Conservation (phyloP, 2,113 vertebrate species). For the Morone chrysops region DNA sequence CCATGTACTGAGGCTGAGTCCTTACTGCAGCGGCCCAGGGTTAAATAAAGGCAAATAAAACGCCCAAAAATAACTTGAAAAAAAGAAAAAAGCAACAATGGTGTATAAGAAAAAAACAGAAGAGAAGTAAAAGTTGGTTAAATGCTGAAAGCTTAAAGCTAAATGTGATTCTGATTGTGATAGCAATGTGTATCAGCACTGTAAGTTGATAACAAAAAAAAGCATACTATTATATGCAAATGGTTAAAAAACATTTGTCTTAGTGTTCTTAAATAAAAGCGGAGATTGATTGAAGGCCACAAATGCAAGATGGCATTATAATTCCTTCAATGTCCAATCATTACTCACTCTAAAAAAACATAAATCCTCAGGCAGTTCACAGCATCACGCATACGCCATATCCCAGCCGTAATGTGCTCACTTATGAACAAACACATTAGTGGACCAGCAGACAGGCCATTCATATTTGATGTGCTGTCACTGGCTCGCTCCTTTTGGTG, state of each 20-base stretch:
- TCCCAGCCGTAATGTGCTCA: conserved; percentile 71
- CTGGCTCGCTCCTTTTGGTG: conserved; percentile 30
- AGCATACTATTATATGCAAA: too few relatives aligned
- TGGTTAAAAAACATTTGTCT: not conserved
- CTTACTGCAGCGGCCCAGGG: too few relatives aligned
- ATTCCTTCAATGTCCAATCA: conserved; percentile 52
- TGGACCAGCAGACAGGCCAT: conserved; percentile 62
- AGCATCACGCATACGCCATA: conserved; percentile 31
- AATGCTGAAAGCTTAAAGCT: too few relatives aligned
- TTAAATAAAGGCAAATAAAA: too few relatives aligned
- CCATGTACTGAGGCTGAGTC: too few relatives aligned
- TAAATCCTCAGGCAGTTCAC: conserved; percentile 71
- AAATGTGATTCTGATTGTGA: not conserved
- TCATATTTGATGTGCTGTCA: conserved; percentile 80
- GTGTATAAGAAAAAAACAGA: too few relatives aligned
- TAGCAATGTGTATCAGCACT: not conserved
- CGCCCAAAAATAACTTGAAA: too few relatives aligned
- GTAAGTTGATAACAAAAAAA: not conserved
- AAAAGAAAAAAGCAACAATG: too few relatives aligned
- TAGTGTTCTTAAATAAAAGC: conserved; percentile 38
- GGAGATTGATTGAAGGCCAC: conserved; percentile 3
- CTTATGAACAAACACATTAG: conserved; percentile 85
- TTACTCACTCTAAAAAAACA: conserved; percentile 51
- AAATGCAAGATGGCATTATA: conserved; percentile 30
- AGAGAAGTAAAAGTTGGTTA: too few relatives aligned